Conservation (phyloP, 1,140 invertebrate genomes). For the Tribolium castaneum region DNA sequence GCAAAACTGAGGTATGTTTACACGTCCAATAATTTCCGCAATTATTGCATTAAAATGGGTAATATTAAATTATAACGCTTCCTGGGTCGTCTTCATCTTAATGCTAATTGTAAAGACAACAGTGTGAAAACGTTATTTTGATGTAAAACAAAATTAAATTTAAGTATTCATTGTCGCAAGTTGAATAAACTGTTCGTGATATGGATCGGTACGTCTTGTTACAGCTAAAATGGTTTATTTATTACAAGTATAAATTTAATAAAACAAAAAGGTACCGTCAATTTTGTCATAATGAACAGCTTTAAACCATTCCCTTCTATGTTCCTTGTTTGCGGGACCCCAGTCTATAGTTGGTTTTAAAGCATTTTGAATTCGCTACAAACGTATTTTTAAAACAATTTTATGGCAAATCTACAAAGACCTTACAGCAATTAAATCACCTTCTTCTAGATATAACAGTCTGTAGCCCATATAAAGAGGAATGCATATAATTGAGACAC, state of each 20-base stretch:
- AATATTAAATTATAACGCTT: background rate
- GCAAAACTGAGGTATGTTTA: background rate
- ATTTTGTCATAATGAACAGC: slow-evolving; percentile 17
- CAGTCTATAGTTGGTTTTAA: slow-evolving; percentile 9
- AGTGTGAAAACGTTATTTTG: background rate
- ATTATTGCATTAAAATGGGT: background rate
- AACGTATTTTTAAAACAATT: background rate
- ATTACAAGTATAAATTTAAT: background rate
- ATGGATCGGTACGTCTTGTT: background rate
- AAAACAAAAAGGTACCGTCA: slow-evolving; percentile 4
- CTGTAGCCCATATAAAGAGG: slow-evolving; percentile 64
- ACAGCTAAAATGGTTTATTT: background rate
- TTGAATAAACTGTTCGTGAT: slow-evolving; percentile 39
- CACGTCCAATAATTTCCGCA: background rate
- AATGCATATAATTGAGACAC: slow-evolving; percentile 69
- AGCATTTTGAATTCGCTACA: slow-evolving; percentile 30
- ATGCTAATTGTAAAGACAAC: background rate
- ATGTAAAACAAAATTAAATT: background rate
- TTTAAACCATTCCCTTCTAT: slow-evolving; percentile 41
- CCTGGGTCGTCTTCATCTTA: background rate
- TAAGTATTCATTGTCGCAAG: background rate
- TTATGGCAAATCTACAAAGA: background rate
- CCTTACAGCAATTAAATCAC: slow-evolving; percentile 45
- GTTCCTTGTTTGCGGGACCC: slow-evolving; percentile 24
- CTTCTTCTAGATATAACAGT: slow-evolving; percentile 46